These are phyloP conservation scores for Pogonocherus hispidulus DNA, from an alignment of 2,888 invertebrate genomes.

Conservation along the genomic window DNA sequence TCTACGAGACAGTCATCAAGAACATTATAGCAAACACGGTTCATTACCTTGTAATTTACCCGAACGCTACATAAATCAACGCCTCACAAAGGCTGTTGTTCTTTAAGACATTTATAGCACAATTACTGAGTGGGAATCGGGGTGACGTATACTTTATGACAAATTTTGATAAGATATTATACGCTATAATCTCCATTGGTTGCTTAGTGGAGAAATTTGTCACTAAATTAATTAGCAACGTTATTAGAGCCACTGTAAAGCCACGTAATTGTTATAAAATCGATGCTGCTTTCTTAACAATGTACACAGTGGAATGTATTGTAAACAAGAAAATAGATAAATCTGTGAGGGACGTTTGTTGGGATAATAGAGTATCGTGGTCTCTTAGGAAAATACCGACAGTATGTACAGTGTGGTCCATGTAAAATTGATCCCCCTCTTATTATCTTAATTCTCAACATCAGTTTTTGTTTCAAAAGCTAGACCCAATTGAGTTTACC, in stretches of 20 bases:
- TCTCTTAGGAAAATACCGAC: too few species aligned
- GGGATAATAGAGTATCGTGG: too few species aligned
- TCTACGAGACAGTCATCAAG: background rate
- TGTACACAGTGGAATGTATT: too few species aligned
- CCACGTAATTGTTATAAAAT: background rate
- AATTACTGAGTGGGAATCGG: slow-evolving; percentile 23
- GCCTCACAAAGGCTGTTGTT: slow-evolving; percentile 30
- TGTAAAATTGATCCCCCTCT: too few species aligned
- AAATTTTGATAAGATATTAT: slow-evolving; percentile 11
- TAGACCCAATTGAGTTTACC: too few species aligned
- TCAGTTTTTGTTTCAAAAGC: too few species aligned
- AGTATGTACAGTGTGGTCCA: too few species aligned
- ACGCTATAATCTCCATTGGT: slow-evolving; percentile 4
- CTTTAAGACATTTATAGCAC: slow-evolving; percentile 34
- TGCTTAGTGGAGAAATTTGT: background rate
- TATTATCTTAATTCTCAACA: too few species aligned
- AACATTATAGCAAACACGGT: slow-evolving; percentile 1
- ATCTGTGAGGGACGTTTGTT: too few species aligned
- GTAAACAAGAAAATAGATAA: too few species aligned
- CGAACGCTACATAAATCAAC: slow-evolving; percentile 27
- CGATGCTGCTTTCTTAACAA: background rate
- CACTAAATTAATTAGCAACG: background rate
- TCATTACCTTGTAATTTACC: slow-evolving; percentile 33
- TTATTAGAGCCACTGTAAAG: background rate
- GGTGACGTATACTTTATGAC: slow-evolving; percentile 13